Evolutionary conservation across 2,113 vertebrate species (phyloP).

Genomic region (Myotis brandtii): DNA sequence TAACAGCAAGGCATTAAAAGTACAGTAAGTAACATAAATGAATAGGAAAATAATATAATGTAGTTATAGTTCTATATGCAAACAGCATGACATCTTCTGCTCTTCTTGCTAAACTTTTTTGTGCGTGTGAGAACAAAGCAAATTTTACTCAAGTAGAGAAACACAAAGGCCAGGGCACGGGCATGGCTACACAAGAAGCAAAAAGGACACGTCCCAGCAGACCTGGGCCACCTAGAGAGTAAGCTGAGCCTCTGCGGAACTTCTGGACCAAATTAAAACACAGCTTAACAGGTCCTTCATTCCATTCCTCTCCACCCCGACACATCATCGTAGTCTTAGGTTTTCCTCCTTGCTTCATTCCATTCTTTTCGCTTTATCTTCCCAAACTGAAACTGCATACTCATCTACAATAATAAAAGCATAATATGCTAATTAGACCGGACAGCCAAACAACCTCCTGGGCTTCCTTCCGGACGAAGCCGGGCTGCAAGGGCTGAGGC

Average conservation of each 20-base stretch:
- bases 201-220: neutral
- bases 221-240: neutral
- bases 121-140: neutral
- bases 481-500: no score
- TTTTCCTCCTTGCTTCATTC: neutral
- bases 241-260: neutral
- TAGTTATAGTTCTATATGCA: neutral
- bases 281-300: neutral
- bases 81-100: neutral
- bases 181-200: neutral
- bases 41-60: neutral
- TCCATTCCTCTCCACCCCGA: neutral
- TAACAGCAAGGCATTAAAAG: constrained; percentile 57
- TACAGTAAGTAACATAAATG: neutral
- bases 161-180: neutral
- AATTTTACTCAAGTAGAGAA: no score
- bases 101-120: neutral
- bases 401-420: no score
- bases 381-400: neutral
- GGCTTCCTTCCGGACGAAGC: no score
- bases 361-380: neutral
- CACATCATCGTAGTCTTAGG: neutral
- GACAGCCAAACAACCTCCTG: no score
- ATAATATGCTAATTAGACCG: no score
- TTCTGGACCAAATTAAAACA: neutral